Base-by-base conservation (phyloP, 2,113 vertebrate genomes). In the Hypomesus transpacificus region DNA sequence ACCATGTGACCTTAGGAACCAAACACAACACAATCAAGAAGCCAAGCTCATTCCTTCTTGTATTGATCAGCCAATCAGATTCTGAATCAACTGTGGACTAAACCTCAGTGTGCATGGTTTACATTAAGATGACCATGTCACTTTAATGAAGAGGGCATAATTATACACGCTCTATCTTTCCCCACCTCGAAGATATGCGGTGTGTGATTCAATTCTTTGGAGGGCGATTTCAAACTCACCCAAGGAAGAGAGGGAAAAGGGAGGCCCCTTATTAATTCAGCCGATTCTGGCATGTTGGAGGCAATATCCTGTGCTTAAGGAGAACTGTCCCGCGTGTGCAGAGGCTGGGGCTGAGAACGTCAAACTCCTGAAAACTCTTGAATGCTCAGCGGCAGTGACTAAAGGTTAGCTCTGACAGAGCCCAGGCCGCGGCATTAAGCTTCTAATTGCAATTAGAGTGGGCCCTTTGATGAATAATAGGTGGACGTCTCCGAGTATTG, bases 221-320 rank as follows among this genome's bases (percentile, higher is more conserved):
- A 91, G 89, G 84, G 78, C 74, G 39, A 87, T 89, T 89, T 72
- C 1, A 9, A 81, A 84, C 80, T 90, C 66, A 3, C 87, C 71
- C 68, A 87, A 71, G 67, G 53, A 87, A 88, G 39, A 46, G 39
- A 8, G 39, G 13, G 39, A 7, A 68, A 14, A 68, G 75, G 73
- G 86, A 77, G 61, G 66, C 50, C 62, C 69, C 67, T 90, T 91
- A 91, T 92, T 93, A 92, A 94, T 93, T 93, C 90, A 91, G 88
- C 80, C 85, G 93, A 93, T 92, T 94, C 92, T 83, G 89, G 31
- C 82, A 86, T 81, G 90, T 87, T 89, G 88, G 91, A 92, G 90
- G 90, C 83, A 90, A 89, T 92, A 92, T 88, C 80, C 72, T 81
- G 75, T 84, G 77, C 75, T 86, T 91, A 91, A 90, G 82, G 84